phyloP scores from a whole-genome alignment of 2,888 invertebrate species.

The Notocelia uddmanniana region DNA sequence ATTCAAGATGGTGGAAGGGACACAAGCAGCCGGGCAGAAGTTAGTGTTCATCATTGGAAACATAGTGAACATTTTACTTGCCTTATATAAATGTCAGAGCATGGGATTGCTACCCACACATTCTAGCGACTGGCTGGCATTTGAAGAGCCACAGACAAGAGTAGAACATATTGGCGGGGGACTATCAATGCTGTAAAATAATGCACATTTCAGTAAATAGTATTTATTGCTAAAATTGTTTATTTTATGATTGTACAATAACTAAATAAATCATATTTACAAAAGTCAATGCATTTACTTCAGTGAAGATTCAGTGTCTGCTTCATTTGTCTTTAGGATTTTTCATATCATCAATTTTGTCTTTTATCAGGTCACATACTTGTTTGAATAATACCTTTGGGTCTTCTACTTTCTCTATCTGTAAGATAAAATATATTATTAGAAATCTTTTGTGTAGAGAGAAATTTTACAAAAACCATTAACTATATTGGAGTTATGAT shows the following conservation, averaged over 20 bases:
- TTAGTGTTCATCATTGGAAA: conserved; percentile 97
- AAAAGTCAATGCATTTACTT: conserved; percentile 59
- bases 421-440: conserved; percentile 58
- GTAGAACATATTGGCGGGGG: conserved; percentile 95
- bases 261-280: conserved; percentile 73
- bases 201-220: conserved; percentile 58
- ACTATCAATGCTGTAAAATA: conserved; percentile 85
- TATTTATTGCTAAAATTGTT: conserved; percentile 63
- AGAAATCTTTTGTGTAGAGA: conserved; percentile 10
- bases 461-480: neutral
- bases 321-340: conserved; percentile 62
- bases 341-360: conserved; percentile 84
- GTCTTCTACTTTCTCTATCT: conserved; percentile 95
- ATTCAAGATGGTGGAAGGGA: conserved; percentile 97
- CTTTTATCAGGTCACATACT: conserved; percentile 89
- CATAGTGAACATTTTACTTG: conserved; percentile 95
- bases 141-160: conserved; percentile 95
- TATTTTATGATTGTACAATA: conserved; percentile 66
- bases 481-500: neutral
- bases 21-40: conserved; percentile 95
- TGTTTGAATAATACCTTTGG: conserved; percentile 90
- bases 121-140: conserved; percentile 99
- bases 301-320: conserved; percentile 51
- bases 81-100: conserved; percentile 98
- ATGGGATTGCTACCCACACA: conserved; percentile 99